Conservation (phyloP, 2,797 vertebrate species). For the Sternarchorhynchus goeldii region DNA sequence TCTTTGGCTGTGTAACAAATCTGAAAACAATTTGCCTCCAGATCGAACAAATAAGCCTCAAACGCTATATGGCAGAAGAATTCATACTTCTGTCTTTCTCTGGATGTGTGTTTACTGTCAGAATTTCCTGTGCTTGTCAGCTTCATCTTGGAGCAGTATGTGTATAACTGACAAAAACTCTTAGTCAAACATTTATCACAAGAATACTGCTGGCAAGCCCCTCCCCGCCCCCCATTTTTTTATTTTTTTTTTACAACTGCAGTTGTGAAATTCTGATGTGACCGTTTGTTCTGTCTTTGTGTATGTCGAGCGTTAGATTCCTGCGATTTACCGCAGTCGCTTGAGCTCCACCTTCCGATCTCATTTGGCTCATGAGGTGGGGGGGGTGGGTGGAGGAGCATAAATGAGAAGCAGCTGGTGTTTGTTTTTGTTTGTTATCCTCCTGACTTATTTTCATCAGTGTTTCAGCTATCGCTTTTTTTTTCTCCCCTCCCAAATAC, state of each 20-base stretch:
- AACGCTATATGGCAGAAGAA: slow-evolving; percentile 63
- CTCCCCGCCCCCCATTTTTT: too few relatives aligned
- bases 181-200: slow-evolving; percentile 13
- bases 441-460: slow-evolving; percentile 8
- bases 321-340: slow-evolving; percentile 17
- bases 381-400: neutral
- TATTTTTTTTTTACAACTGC: neutral
- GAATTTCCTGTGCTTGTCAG: slow-evolving; percentile 46
- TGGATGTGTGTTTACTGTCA: slow-evolving; percentile 47
- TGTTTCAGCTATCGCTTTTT: neutral
- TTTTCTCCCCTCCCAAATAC: neutral
- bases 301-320: neutral
- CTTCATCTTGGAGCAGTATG: slow-evolving; percentile 23
- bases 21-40: slow-evolving; percentile 66
- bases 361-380: slow-evolving; percentile 10
- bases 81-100: slow-evolving; percentile 47
- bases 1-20: slow-evolving; percentile 62
- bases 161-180: slow-evolving; percentile 23
- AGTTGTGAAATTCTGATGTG: slow-evolving; percentile 11
- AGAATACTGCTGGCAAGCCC: neutral
- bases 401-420: slow-evolving; percentile 28
- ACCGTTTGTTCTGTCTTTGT: slow-evolving; percentile 5
- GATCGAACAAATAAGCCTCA: slow-evolving; percentile 67
- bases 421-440: slow-evolving; percentile 12
- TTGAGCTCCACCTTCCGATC: slow-evolving; percentile 27